Base-by-base conservation (phyloP, 2,797 vertebrate species). In the Helarctos malayanus region DNA sequence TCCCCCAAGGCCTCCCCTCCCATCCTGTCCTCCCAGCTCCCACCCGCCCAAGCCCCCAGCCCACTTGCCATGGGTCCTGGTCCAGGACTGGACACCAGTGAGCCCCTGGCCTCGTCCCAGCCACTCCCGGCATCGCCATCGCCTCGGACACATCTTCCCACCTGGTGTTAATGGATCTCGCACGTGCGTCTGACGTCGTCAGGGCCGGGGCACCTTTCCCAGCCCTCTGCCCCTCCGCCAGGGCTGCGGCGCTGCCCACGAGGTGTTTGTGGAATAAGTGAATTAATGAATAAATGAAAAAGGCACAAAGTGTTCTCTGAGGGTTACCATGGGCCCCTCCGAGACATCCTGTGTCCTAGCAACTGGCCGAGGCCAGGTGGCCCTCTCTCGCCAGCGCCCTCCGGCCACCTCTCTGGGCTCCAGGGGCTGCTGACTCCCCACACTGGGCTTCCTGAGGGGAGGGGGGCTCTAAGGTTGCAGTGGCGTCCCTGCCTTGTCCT, bases 221-320 rank as follows among this genome's bases (percentile, higher is more conserved):
- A 27, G 71, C 52, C 79, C 57, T 14, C 52, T 16, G 52, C 32
- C 88, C 71, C 1, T 0, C 61, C 25, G 78, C 59, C 23, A 0
- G 80, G 38, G 57, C 91, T 35, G 15, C 41, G 3, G 79, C 2
- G 7, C 86, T 45, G 52, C 97, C 90, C 35, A 35, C 14, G 14
- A 80, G 45, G 88, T 78, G 89, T 83, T 68, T 88, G 91, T 91
- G 97, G 98, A 93, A 97, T 97, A 93, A 97, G 94, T 96, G 95
- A 98, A 95, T 97, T 97, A 87, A 96, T 97, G 97, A 97, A 96
- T 97, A 97, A 93, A 54, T 98, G 95, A 93, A 97, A 27, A 79
- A 94, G 86, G 52, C 76, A 71, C 95, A 54, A 45, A 85, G 16
- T 92, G 96, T 96, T 84, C 94, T 94, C 93, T 2, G 63, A 96